phyloP scores from a whole-genome alignment of 1,140 invertebrate species.

The Grapholita molesta region DNA sequence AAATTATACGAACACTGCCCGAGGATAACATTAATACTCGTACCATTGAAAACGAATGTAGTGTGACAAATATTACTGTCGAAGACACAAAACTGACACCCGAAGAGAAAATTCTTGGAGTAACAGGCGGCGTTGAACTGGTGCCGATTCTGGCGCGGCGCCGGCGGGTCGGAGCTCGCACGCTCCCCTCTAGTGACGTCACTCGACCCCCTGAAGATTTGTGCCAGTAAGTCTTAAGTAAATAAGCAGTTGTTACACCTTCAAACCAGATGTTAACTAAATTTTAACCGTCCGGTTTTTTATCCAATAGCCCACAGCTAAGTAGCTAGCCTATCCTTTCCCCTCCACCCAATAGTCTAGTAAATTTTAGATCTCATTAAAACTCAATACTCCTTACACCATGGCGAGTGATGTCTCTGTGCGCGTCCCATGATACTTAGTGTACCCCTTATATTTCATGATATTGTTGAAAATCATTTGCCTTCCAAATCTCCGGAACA shows the following conservation, averaged over 20 bases:
- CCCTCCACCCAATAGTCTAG: no score
- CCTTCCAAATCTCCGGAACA: no score
- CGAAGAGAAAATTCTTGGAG: constrained; percentile 71
- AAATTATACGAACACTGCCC: constrained; percentile 35
- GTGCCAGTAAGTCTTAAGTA: constrained; percentile 58
- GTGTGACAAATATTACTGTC: constrained; percentile 24
- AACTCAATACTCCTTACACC: no score
- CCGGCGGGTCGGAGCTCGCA: constrained; percentile 58
- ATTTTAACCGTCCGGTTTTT: no score
- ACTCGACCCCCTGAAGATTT: constrained; percentile 71
- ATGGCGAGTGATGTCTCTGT: no score
- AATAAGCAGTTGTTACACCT: neutral
- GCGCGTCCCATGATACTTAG: no score
- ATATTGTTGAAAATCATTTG: no score
- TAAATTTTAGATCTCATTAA: no score
- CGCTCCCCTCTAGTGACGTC: constrained; percentile 79
- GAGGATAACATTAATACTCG: constrained; percentile 29
- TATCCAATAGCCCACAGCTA: no score
- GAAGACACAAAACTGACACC: constrained; percentile 68
- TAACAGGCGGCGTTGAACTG: constrained; percentile 82
- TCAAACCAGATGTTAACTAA: no score
- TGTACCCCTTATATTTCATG: no score
- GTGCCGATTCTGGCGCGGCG: constrained; percentile 82
- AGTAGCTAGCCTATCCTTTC: no score
- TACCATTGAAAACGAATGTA: neutral